Conservation (phyloP, 2,113 vertebrate genomes). For the Arizona elegans region DNA sequence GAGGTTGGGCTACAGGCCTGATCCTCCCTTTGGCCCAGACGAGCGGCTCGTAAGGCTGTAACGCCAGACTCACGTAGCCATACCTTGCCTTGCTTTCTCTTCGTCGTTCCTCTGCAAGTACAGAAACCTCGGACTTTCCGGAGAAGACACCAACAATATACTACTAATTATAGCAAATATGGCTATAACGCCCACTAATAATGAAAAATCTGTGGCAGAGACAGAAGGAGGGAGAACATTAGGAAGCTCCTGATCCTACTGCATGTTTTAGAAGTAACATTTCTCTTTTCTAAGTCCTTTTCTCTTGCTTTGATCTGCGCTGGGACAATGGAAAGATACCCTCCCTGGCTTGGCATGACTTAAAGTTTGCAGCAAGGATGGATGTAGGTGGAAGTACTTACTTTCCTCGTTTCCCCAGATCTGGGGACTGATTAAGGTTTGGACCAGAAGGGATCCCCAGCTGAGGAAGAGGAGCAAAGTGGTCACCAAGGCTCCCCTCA, state of each 20-base stretch:
- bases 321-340: not conserved
- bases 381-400: not conserved
- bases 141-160: not conserved
- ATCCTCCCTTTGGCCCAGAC: not conserved
- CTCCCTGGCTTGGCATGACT: not conserved
- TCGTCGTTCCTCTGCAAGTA: not conserved
- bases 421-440: not conserved
- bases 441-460: not conserved
- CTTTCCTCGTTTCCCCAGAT: not conserved
- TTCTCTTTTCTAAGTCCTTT: not conserved
- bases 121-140: not conserved
- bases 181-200: not conserved
- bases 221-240: not conserved
- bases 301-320: not conserved
- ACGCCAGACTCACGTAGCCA: fast-evolving
- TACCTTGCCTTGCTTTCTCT: not conserved
- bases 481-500: not conserved
- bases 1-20: not conserved
- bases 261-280: not conserved
- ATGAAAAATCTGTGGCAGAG: not conserved
- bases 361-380: not conserved
- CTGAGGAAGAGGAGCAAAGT: not conserved
- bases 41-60: fast-evolving
- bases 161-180: not conserved
- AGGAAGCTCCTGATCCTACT: not conserved